Conservation (phyloP, 2,888 invertebrate species). For the Myopa tessellatipennis region DNA sequence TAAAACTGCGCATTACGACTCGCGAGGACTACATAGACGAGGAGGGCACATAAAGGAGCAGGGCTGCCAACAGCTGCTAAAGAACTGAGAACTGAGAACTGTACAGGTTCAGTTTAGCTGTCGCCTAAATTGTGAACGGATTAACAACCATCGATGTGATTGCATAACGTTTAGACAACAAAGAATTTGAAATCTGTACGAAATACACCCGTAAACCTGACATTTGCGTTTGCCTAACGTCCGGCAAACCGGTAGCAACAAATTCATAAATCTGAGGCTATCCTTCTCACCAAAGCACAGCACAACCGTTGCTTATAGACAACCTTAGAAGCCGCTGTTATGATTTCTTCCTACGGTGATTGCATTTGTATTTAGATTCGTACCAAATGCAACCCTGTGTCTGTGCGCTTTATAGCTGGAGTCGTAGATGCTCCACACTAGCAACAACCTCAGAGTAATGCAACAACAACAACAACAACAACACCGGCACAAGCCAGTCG, state of each 20-base stretch:
- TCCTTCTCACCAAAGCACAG: too few species aligned
- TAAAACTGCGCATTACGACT: slow-evolving; percentile 16
- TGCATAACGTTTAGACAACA: too few species aligned
- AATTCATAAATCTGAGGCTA: too few species aligned
- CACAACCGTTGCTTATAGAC: too few species aligned
- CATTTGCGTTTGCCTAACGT: background rate
- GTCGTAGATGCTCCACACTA: background rate
- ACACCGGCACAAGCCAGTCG: slow-evolving; percentile 6
- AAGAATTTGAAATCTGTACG: too few species aligned
- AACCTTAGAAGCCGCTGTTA: too few species aligned
- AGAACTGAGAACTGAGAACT: background rate
- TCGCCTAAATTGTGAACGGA: background rate
- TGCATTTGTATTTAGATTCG: background rate
- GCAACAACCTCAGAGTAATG: slow-evolving; percentile 8
- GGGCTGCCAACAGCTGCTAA: slow-evolving; percentile 7
- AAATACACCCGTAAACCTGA: background rate
- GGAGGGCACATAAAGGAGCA: slow-evolving; percentile 6
- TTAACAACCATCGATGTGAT: background rate
- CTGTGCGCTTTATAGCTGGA: background rate
- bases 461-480: slow-evolving; percentile 19
- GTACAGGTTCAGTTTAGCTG: background rate
- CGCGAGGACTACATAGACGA: background rate
- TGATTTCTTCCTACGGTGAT: too few species aligned
- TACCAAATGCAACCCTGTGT: background rate
- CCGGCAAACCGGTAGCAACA: background rate